These are phyloP conservation scores for Tenualosa ilisha DNA, from an alignment of 2,797 vertebrate genomes.

Conservation along the genomic window DNA sequence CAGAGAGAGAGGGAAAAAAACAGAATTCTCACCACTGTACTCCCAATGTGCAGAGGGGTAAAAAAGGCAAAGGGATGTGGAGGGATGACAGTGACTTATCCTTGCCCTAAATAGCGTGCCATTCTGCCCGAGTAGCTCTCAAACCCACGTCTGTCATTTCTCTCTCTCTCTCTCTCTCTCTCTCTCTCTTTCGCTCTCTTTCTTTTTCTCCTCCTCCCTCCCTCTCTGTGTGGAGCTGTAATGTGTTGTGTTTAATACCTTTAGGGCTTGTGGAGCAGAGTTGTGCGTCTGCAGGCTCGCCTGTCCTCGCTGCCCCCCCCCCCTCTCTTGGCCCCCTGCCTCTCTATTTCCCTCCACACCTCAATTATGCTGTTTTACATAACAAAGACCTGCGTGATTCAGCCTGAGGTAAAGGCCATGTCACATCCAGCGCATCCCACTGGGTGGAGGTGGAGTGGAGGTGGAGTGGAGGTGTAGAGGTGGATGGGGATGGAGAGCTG, in stretches of 20 bases:
- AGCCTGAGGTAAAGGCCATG: constrained; percentile 13
- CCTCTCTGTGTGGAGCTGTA: neutral
- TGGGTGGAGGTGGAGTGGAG: neutral
- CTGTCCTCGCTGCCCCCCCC: neutral
- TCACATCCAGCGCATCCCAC: neutral
- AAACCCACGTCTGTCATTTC: neutral
- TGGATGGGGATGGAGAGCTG: neutral
- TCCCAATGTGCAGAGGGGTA: neutral
- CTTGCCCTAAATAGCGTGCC: neutral
- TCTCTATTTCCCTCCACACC: neutral
- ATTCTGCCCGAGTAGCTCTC: constrained; percentile 15
- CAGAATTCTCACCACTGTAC: neutral
- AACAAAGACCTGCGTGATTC: constrained; percentile 29
- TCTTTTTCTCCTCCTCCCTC: neutral
- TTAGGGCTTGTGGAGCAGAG: neutral
- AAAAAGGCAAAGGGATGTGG: constrained; percentile 39
- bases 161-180: neutral
- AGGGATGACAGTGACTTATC: constrained; percentile 40
- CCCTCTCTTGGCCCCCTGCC: neutral
- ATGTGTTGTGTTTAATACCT: neutral
- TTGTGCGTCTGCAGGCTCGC: neutral
- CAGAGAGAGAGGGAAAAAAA: neutral
- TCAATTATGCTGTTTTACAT: constrained; percentile 37
- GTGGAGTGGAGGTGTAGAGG: neutral
- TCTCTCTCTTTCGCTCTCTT: neutral